phyloP scores from a whole-genome alignment of 2,888 invertebrate genomes.

The Dasypolia templi region DNA sequence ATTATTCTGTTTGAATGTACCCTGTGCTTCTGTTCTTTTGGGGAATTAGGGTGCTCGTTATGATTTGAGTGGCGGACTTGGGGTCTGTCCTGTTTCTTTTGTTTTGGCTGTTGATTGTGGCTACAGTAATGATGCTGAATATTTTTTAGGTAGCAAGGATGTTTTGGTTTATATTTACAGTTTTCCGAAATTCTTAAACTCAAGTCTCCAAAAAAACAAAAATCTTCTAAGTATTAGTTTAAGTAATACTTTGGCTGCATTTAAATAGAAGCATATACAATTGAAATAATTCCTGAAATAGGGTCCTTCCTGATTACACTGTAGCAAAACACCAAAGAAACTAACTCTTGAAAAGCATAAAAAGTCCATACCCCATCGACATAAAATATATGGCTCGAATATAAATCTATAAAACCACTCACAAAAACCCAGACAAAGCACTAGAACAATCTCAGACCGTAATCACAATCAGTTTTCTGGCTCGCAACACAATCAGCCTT shows the following conservation, averaged over 20 bases:
- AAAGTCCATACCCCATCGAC: neutral
- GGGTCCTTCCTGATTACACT: neutral
- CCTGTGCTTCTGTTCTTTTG: constrained; percentile 57
- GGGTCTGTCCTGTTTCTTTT: constrained; percentile 30
- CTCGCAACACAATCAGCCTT: constrained; percentile 40
- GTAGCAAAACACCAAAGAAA: neutral
- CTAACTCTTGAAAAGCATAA: neutral
- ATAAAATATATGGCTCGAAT: neutral
- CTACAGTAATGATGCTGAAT: constrained; percentile 31
- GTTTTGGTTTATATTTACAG: neutral
- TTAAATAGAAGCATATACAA: neutral
- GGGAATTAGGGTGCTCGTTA: constrained; percentile 58
- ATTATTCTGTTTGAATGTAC: constrained; percentile 68
- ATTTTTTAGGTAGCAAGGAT: constrained; percentile 11
- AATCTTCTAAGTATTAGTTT: neutral
- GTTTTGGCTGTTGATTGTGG: constrained; percentile 28
- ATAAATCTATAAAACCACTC: constrained; percentile 6
- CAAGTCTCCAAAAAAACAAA: neutral
- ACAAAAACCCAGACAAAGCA: constrained; percentile 17
- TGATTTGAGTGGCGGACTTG: constrained; percentile 54
- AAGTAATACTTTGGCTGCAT: neutral
- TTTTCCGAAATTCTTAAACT: neutral
- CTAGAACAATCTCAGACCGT: constrained; percentile 22
- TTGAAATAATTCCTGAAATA: neutral
- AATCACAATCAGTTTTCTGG: constrained; percentile 49